These are phyloP conservation scores for Desoria tigrina DNA, from an alignment of 2,888 invertebrate genomes.

Conservation along the genomic window DNA sequence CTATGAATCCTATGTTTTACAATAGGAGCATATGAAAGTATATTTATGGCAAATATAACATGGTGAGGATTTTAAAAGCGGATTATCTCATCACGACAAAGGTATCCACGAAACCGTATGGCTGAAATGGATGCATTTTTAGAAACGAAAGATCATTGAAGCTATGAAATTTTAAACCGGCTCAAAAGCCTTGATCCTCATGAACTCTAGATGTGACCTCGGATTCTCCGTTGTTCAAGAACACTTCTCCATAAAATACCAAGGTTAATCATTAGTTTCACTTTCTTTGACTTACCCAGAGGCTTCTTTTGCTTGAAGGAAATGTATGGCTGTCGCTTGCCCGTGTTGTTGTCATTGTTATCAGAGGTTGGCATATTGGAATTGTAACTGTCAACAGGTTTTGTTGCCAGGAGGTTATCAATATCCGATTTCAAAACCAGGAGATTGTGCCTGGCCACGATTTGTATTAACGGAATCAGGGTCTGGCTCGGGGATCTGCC, in stretches of 20 bases:
- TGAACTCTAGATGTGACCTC: too few species aligned
- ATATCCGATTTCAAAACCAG: slow-evolving; percentile 28
- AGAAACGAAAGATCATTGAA: too few species aligned
- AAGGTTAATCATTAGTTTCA: neutral
- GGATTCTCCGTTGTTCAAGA: too few species aligned
- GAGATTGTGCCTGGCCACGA: slow-evolving; percentile 45
- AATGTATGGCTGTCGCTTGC: slow-evolving; percentile 30
- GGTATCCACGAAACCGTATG: too few species aligned
- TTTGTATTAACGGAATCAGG: slow-evolving; percentile 42
- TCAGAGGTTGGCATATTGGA: slow-evolving; percentile 43
- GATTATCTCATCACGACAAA: too few species aligned
- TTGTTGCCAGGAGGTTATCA: slow-evolving; percentile 23
- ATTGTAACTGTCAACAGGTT: neutral
- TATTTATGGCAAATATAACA: too few species aligned
- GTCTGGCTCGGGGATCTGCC: slow-evolving; percentile 6
- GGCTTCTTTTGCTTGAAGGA: slow-evolving; percentile 51
- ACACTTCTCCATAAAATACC: neutral
- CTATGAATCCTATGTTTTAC: too few species aligned
- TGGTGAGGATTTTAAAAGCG: too few species aligned
- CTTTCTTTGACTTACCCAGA: slow-evolving; percentile 33
- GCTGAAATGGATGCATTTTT: too few species aligned
- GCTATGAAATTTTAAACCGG: too few species aligned
- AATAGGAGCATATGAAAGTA: too few species aligned
- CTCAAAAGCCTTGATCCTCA: too few species aligned
- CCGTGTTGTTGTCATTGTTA: slow-evolving; percentile 45